Evolutionary conservation across 2,797 vertebrate genomes (phyloP).

Genomic region (Diceros bicornis): DNA sequence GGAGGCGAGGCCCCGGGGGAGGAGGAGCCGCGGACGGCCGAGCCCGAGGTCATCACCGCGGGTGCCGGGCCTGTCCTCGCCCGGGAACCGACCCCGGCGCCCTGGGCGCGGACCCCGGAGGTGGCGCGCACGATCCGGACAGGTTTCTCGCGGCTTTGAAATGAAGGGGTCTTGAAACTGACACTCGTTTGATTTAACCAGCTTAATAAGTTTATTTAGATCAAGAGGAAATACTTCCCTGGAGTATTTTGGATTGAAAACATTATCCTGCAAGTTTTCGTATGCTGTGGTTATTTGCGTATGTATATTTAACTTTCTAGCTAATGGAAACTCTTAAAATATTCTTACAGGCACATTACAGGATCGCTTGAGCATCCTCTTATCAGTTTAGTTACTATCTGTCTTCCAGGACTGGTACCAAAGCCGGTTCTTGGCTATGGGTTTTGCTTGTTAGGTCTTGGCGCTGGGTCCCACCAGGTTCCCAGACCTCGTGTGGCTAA

Average conservation of each 20-base stretch:
- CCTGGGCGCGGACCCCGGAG: no score
- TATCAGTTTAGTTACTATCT: conserved; percentile 5
- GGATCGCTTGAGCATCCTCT: not conserved
- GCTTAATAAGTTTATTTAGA: not conserved
- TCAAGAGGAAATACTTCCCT: not conserved
- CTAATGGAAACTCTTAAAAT: not conserved
- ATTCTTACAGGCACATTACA: not conserved
- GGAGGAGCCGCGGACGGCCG: not conserved
- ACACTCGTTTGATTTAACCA: not conserved
- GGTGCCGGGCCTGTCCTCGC: not conserved
- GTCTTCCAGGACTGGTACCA: conserved; percentile 42
- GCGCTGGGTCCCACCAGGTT: conserved; percentile 55
- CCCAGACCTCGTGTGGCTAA: not conserved
- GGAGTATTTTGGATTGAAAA: not conserved
- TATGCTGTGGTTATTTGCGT: not conserved
- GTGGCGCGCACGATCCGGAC: not conserved
- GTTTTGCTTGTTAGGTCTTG: conserved; percentile 54
- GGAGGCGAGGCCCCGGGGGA: rapidly evolving
- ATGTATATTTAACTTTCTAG: not conserved
- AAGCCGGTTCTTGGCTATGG: rapidly evolving
- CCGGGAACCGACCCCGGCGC: rapidly evolving
- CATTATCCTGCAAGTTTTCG: not conserved
- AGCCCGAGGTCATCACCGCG: not conserved
- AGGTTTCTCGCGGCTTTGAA: not conserved
- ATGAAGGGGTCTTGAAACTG: not conserved